Base-by-base conservation (phyloP, 2,888 invertebrate genomes). In the Temnothorax ravouxi region DNA sequence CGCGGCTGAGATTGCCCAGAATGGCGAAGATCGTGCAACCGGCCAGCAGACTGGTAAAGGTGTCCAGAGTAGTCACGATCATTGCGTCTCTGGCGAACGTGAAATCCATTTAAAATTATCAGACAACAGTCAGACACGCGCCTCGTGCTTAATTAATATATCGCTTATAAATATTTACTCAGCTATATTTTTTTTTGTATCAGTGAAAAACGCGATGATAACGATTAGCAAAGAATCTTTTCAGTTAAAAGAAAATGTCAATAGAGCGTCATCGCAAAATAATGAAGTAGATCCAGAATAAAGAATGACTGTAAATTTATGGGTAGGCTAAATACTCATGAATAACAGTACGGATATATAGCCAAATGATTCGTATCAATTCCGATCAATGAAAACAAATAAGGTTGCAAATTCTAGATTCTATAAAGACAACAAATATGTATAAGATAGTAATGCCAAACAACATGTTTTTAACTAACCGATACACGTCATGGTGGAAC, bases 11-110 rank as follows among this genome's bases (percentile, higher is more conserved):
- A 94, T 98, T 97, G 0, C 98, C 98, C 67, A 98, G 95, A 87
- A 98, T 97, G 11, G 98, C 97, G 93, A 98, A 98, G 87, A 98
- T 98, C 2, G 98, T 97, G 84, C 97, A 96, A 6, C 98, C 98
- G 0, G 98, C 97, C 54, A 98, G 95, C 38, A 98, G 93, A 88
- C 98, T 98, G 0, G 98, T 98, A 89, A 97, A 96, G 0, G 98
- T 98, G 91, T 98, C 98, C 93, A 98, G 93, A 0, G 97, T 96
- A 0, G 97, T 97, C 9, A 98, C 97, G 69, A 98, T 97, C 95
- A 97, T 96, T 0, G 97, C 97, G 92, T 98, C 98, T 71, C 93
- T 93, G 80, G 11, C 11, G 1, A 41, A 64, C 18, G 9, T 29
- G 56, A 11, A 77, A 50, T 0, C 2, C 1, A 21, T 15, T 61